These are phyloP conservation scores for Varanus komodoensis DNA, from an alignment of 2,113 vertebrate genomes.

Conservation along the genomic window DNA sequence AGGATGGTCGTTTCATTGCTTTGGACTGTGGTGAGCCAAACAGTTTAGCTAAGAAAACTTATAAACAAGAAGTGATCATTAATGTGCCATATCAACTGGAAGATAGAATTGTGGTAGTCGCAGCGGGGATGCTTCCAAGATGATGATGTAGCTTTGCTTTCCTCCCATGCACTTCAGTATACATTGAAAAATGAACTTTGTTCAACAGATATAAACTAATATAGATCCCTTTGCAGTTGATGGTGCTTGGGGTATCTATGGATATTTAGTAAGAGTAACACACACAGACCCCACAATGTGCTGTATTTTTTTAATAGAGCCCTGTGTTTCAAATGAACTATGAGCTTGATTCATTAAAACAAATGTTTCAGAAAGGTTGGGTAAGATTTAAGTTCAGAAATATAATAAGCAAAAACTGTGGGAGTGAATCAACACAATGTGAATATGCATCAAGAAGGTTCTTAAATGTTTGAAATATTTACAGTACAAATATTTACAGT, in stretches of 20 bases:
- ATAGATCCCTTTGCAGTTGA: slow-evolving; percentile 53
- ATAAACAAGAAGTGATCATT: slow-evolving; percentile 37
- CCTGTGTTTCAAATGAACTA: background rate
- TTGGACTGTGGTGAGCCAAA: slow-evolving; percentile 31
- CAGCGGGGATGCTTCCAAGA: slow-evolving; percentile 47
- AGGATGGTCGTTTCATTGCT: slow-evolving; percentile 39
- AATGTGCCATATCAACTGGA: background rate
- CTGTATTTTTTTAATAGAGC: slow-evolving; percentile 2
- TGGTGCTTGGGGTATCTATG: background rate
- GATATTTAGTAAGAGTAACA: background rate
- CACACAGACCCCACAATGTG: background rate
- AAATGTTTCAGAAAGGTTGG: background rate
- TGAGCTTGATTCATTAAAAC: background rate
- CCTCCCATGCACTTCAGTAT: background rate
- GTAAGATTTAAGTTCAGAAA: slow-evolving; percentile 10
- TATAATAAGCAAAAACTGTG: background rate
- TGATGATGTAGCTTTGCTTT: slow-evolving; percentile 11
- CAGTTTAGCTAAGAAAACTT: slow-evolving; percentile 48
- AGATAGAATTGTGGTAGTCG: slow-evolving; percentile 27
- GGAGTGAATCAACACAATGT: slow-evolving; percentile 13
- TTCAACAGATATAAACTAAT: slow-evolving; percentile 52
- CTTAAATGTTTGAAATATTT: slow-evolving; percentile 65
- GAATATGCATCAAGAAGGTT: slow-evolving; percentile 33
- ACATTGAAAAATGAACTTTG: slow-evolving; percentile 9
- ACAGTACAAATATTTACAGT: slow-evolving; percentile 62